Evolutionary conservation across 2,113 vertebrate genomes (phyloP), one percentile per base, ranked within the genome.

Genomic region (Nesogale talazaci): DNA sequence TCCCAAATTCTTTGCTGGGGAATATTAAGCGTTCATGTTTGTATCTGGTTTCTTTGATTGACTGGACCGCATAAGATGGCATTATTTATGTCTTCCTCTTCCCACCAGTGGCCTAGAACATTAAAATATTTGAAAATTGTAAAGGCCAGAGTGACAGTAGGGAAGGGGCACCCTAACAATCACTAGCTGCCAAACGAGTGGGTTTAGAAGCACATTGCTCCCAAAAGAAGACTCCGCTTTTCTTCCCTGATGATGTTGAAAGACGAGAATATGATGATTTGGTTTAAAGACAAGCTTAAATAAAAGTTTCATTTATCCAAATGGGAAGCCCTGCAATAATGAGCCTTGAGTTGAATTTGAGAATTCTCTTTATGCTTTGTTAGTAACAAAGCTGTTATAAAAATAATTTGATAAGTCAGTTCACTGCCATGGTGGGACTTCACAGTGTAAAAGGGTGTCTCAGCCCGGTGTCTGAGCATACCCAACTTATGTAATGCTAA

Each of bases 401-500:
- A 97, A 95, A 94, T 96, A 96, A 96, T 96, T 94, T 87, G 94
- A 88, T 88, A 86, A 94, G 95, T 94, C 67, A 91, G 86, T 80
- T 72, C 4, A 0, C 88, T 80, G 86, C 72, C 31, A 67, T 75
- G 36, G 87, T 93, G n/a, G 94, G 86, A 86, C 63, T 94, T 94
- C 63, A 61, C 83, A 79, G 56, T 84, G 84, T 88, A 56, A 91
- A 92, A 91, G 56, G 42, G 93, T 85, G 25, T 46, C 46, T 79
- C 4, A 70, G 88, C 94, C 96, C 72, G 65, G 92, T 89, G 83
- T 94, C 95, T 93, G 96, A 96, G 96, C 95, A 95, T 91, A 92
- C 94, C 94, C 96, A 89, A 78, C 96, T 96, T 96, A 98, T 96
- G 97, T 97, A 98, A 97, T 97, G 97, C 98, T 97, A 97, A 98